These are phyloP conservation scores for Stenodera caucasica DNA, from an alignment of 2,888 invertebrate genomes.

Conservation along the genomic window DNA sequence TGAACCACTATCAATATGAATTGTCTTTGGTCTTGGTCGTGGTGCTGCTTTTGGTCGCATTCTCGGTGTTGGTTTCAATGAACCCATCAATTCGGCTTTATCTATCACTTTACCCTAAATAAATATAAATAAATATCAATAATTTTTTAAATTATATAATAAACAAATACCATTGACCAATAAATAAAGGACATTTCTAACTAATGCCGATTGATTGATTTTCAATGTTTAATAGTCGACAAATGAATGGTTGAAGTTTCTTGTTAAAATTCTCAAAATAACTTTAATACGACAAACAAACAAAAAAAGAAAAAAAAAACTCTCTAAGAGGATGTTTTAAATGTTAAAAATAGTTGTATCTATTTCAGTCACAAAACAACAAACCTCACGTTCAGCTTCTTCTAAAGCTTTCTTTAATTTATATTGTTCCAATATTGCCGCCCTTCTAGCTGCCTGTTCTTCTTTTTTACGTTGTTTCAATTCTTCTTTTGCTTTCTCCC, in stretches of 20 bases:
- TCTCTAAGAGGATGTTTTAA: conserved; percentile 1
- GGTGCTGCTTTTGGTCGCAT: conserved; percentile 65
- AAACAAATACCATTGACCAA: conserved; percentile 48
- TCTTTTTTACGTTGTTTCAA: conserved; percentile 72
- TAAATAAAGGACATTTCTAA: conserved; percentile 51
- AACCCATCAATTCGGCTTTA: conserved; percentile 64
- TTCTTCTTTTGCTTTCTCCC: conserved; percentile 75
- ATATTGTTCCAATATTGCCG: conserved; percentile 89
- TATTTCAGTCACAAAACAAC: conserved; percentile 24
- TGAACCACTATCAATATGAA: conserved; percentile 82
- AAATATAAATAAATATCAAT: conserved; percentile 12
- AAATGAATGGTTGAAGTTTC: not conserved
- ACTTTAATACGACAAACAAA: not conserved
- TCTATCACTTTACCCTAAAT: conserved; percentile 78
- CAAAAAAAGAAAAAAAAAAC: not conserved
- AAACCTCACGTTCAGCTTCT: conserved; percentile 79
- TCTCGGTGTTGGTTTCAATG: conserved; percentile 65
- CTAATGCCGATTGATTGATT: not conserved
- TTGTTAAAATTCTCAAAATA: conserved; percentile 10
- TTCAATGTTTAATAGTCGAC: conserved; percentile 6
- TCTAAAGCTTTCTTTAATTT: conserved; percentile 91
- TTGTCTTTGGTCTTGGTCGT: conserved; percentile 85
- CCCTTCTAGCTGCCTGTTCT: conserved; percentile 85
- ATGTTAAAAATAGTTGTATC: conserved; percentile 10
- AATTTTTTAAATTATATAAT: conserved; percentile 2